Evolutionary conservation across 2,888 invertebrate genomes (phyloP).

Genomic region (Apeira syringaria): DNA sequence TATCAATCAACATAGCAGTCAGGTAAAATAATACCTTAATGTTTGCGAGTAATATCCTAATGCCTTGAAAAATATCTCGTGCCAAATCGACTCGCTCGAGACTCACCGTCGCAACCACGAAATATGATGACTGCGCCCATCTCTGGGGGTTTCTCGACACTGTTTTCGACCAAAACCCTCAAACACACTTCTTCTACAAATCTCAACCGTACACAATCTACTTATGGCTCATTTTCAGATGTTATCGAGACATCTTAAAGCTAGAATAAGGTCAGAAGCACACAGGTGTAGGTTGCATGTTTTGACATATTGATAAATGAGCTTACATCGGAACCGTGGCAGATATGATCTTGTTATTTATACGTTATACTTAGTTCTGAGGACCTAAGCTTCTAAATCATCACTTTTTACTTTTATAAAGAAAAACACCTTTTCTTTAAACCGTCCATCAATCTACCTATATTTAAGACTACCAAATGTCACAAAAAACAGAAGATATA

Average conservation of each 20-base stretch:
- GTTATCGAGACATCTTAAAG: conserved; percentile 31
- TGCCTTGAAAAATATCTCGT: conserved; percentile 9
- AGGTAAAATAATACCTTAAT: conserved; percentile 13
- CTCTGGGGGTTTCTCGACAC: conserved; percentile 40
- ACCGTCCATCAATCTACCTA: too few species aligned
- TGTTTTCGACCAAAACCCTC: conserved; percentile 35
- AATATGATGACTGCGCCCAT: conserved; percentile 57
- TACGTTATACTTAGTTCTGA: too few species aligned
- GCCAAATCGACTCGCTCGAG: conserved; percentile 15
- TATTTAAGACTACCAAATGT: too few species aligned
- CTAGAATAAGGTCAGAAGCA: conserved; percentile 50
- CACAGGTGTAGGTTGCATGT: conserved; percentile 54
- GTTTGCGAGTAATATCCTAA: conserved; percentile 12
- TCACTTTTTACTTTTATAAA: too few species aligned
- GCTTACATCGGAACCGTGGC: conserved; percentile 44
- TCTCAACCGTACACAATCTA: conserved; percentile 22
- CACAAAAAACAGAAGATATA: too few species aligned
- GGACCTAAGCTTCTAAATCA: too few species aligned
- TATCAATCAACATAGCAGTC: too few species aligned
- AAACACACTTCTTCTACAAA: conserved; percentile 17
- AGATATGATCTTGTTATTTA: conserved; percentile 9
- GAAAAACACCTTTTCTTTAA: too few species aligned
- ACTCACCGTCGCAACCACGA: conserved; percentile 48
- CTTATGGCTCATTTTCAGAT: conserved; percentile 29
- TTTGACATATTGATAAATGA: conserved; percentile 59